Percentiles rank a stretch among this genome's conserved stretches.
phyloP scores from a whole-genome alignment of 2,113 vertebrate genomes.

The Seriola quinqueradiata region DNA sequence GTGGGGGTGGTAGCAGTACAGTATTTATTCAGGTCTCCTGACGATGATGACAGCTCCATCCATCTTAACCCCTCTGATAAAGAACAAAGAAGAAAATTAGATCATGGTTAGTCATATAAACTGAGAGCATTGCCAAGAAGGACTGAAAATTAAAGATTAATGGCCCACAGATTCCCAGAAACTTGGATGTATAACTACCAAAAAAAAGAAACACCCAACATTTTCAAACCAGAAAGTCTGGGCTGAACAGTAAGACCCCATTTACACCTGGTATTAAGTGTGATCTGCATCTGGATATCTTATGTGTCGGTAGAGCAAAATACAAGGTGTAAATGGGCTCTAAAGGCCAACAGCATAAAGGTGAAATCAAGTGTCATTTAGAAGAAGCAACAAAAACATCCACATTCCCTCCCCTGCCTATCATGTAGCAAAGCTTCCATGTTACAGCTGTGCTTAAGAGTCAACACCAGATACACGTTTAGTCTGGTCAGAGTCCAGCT shows the following conservation, averaged over 20 bases:
- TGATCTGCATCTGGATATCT: background rate
- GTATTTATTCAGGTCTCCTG: constrained; percentile 62
- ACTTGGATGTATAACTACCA: background rate
- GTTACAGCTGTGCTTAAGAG: background rate
- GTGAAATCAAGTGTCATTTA: background rate
- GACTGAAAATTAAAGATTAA: background rate
- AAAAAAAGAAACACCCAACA: background rate
- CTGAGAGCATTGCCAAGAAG: background rate
- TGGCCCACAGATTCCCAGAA: background rate
- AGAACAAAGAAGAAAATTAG: constrained; percentile 21
- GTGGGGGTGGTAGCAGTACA: constrained; percentile 50
- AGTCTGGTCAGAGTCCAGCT: background rate
- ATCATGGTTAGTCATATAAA: constrained; percentile 30
- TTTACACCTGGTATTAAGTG: background rate
- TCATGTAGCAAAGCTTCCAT: background rate
- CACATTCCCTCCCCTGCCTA: background rate
- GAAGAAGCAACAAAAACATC: background rate
- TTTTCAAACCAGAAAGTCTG: background rate
- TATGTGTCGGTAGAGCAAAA: background rate
- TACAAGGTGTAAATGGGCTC: background rate
- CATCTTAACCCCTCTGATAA: constrained; percentile 64
- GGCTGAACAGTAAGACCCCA: background rate
- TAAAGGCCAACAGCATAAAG: background rate
- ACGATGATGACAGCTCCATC: constrained; percentile 49
- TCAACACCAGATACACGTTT: background rate